Conservation (phyloP, 2,797 vertebrate genomes). For the Enteromius radiatus region DNA sequence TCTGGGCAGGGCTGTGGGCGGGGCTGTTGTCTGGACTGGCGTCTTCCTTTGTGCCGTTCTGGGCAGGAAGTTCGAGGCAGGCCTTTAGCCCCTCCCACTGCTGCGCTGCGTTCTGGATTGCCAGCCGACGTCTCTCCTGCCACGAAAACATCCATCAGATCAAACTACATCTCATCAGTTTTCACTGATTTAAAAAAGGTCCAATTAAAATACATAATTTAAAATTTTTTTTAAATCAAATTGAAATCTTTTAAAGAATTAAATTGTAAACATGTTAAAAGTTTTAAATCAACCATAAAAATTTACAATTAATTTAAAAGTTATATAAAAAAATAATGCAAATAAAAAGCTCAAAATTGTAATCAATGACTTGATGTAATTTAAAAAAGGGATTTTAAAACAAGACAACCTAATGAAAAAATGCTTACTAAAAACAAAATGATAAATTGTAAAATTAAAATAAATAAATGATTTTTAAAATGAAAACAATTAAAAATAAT, state of each 20-base stretch:
- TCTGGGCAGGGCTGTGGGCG: constrained; percentile 81
- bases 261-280: too few species aligned
- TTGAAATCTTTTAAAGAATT: too few species aligned
- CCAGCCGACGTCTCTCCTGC: constrained; percentile 93
- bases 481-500: background rate
- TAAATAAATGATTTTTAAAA: background rate
- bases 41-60: constrained; percentile 81
- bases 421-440: background rate
- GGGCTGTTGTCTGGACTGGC: constrained; percentile 83
- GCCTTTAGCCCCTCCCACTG: constrained; percentile 87
- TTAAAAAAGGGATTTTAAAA: too few species aligned
- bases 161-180: background rate
- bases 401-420: too few species aligned
- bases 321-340: background rate
- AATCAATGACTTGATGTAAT: too few species aligned
- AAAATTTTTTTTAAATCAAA: too few species aligned
- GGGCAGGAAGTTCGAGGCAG: constrained; percentile 76
- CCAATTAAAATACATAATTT: too few species aligned
- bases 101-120: constrained; percentile 89
- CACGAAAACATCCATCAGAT: background rate
- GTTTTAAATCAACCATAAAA: background rate
- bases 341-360: background rate
- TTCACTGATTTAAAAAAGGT: too few species aligned
- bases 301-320: background rate
- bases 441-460: background rate